Evolutionary conservation across 2,797 vertebrate genomes (phyloP), one percentile per base, ranked within the genome.

Genomic region (Enteromius thamalakanensis): DNA sequence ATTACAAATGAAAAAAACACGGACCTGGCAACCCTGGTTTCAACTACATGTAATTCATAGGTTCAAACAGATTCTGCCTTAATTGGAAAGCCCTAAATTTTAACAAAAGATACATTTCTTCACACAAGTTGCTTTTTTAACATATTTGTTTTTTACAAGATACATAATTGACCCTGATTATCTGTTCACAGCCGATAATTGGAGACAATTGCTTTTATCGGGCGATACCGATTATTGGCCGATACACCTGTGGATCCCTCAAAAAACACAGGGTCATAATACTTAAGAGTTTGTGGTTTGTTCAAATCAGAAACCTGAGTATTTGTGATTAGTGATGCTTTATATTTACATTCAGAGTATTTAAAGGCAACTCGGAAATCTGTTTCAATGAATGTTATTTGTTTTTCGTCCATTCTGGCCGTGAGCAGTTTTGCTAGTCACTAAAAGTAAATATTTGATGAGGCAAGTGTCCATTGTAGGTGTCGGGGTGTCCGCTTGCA

Each of bases 401-500:
- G 14, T 51, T 40, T 40, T 49, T 72, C 0, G 0, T 21, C 23
- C 42, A 8, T 68, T 62, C 82, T 47, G 40, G 8, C n/a, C 14
- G 10, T 15, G 15, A 45, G 64, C 11, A 29, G 88, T 90, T 90
- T 90, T 90, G 62, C 86, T 82, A 80, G 91, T 93, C 92, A 93
- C 91, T 88, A 88, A 82, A 91, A 72, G 84, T 95, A 90, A 95
- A 95, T 94, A 92, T 93, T 93, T 93, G 58, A 95, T 93, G 87
- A 80, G 87, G 84, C 82, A 87, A 86, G 89, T 89, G 91, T 91
- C 32, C 65, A 76, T 84, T 88, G 80, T 86, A 89, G 87, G 62
- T 77, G 76, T 62, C 64, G 70, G 68, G 89, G 93, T 93, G 89
- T 94, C 92, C 89, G 89, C 91, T 95, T 91, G 89, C 93, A 86